A percentile compares a stretch with the other conserved stretches of the same genome.
These are phyloP conservation scores for Melanostoma scalare DNA, from an alignment of 2,888 invertebrate species.

Conservation along the genomic window DNA sequence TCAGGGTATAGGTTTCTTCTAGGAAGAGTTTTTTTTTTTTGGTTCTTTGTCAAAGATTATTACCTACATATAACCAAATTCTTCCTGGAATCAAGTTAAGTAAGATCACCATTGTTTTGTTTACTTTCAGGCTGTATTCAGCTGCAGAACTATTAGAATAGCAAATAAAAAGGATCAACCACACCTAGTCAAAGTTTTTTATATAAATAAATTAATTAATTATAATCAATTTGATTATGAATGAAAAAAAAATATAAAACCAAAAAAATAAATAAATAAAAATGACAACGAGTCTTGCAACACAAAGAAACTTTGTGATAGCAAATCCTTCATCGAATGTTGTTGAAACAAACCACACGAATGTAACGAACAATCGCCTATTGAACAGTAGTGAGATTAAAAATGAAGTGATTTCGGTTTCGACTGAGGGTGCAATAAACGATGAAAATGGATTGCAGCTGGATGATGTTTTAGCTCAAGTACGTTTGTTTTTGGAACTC, in stretches of 20 bases:
- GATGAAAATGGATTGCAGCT: conserved; percentile 77
- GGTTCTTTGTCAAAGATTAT: background rate
- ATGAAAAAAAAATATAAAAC: background rate
- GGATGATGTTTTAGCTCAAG: conserved; percentile 80
- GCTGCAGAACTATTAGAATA: conserved; percentile 44
- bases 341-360: conserved; percentile 42
- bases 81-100: background rate
- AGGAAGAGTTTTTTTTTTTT: conserved; percentile 4
- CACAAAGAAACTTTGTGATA: conserved; percentile 80
- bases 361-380: conserved; percentile 52
- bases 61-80: conserved; percentile 16
- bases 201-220: conserved; percentile 12
- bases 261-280: conserved; percentile 61
- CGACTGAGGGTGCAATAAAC: conserved; percentile 73
- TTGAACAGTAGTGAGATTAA: conserved; percentile 74
- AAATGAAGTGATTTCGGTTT: conserved; percentile 75
- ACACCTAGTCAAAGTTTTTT: conserved; percentile 50
- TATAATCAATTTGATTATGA: no score
- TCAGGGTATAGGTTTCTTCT: background rate
- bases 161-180: conserved; percentile 40
- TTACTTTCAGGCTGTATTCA: conserved; percentile 65
- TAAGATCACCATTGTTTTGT: background rate
- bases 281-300: conserved; percentile 81
- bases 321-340: conserved; percentile 75
- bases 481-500: conserved; percentile 62